Evolutionary conservation across 2,888 invertebrate genomes (phyloP).

Genomic region (Sialis fuliginosa): DNA sequence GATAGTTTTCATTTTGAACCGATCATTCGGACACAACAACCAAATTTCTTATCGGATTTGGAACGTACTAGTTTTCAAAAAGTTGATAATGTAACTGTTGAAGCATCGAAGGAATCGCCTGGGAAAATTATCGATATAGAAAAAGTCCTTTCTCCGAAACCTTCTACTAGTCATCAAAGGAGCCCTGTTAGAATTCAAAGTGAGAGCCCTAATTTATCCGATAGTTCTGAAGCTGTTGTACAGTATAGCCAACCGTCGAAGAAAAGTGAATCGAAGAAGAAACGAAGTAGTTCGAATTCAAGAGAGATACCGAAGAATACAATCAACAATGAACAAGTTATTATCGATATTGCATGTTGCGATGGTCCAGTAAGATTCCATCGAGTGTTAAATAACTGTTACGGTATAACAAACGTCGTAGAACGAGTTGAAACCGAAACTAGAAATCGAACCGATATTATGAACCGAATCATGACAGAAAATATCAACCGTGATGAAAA

Average conservation of each 20-base stretch:
- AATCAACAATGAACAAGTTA: conserved; percentile 30
- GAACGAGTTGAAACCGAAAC: conserved; percentile 20
- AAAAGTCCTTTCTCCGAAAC: conserved; percentile 1
- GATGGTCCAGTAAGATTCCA: conserved; percentile 81
- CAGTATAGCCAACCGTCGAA: conserved; percentile 10
- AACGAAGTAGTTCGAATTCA: conserved; percentile 9
- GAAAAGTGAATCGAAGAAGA: not conserved
- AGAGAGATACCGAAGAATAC: conserved; percentile 6
- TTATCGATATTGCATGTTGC: conserved; percentile 78
- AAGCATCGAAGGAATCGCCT: not conserved
- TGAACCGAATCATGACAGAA: conserved; percentile 26
- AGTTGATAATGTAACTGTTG: conserved; percentile 9
- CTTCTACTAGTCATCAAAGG: conserved; percentile 14
- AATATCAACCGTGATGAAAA: conserved; percentile 22
- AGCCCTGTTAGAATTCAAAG: conserved; percentile 23
- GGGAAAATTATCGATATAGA: not conserved
- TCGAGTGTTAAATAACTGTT: conserved; percentile 68
- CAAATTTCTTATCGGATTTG: conserved; percentile 16
- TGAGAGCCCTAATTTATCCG: conserved; percentile 18
- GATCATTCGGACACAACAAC: conserved; percentile 10
- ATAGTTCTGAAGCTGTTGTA: conserved; percentile 11
- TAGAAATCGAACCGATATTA: conserved; percentile 18
- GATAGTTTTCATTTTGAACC: conserved; percentile 17
- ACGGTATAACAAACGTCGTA: conserved; percentile 26
- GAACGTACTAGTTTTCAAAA: conserved; percentile 21